These are phyloP conservation scores for Cottus gobio DNA, from an alignment of 2,113 vertebrate genomes.

Conservation along the genomic window DNA sequence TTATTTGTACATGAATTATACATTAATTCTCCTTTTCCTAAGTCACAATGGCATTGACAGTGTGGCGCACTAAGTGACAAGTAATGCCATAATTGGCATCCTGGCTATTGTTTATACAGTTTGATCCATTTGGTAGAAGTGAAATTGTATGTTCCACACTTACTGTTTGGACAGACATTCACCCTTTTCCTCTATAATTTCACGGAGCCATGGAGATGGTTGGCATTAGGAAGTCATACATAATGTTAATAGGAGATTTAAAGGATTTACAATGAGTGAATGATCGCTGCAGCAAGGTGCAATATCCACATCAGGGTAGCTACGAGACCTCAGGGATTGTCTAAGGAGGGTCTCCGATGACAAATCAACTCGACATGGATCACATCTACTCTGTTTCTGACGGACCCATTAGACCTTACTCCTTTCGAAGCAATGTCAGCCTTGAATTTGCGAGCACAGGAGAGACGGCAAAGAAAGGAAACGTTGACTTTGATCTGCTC, in stretches of 20 bases:
- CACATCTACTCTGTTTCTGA: not conserved
- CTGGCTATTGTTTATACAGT: constrained; percentile 50
- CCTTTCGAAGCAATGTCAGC: constrained; percentile 2
- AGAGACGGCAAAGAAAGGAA: constrained; percentile 39
- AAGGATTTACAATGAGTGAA: not conserved
- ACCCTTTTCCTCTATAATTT: constrained; percentile 21
- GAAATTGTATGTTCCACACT: constrained; percentile 23
- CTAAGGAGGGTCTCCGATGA: not conserved
- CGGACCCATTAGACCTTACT: not conserved
- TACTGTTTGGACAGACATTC: constrained; percentile 25
- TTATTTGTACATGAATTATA: constrained; percentile 72
- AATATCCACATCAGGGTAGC: constrained; percentile 3
- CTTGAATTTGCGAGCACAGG: not conserved
- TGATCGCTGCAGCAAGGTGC: not conserved
- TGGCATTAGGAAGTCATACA: not conserved
- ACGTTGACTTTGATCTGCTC: constrained; percentile 70
- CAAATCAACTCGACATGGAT: not conserved
- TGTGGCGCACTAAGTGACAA: constrained; percentile 36
- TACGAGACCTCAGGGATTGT: not conserved
- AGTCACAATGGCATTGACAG: constrained; percentile 43
- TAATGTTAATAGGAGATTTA: constrained; percentile 1
- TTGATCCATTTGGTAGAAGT: constrained; percentile 24
- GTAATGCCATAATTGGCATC: constrained; percentile 44
- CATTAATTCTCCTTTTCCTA: constrained; percentile 46
- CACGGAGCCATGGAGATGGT: not conserved